Conservation (phyloP, 2,113 vertebrate genomes). For the Centropus unirufus region DNA sequence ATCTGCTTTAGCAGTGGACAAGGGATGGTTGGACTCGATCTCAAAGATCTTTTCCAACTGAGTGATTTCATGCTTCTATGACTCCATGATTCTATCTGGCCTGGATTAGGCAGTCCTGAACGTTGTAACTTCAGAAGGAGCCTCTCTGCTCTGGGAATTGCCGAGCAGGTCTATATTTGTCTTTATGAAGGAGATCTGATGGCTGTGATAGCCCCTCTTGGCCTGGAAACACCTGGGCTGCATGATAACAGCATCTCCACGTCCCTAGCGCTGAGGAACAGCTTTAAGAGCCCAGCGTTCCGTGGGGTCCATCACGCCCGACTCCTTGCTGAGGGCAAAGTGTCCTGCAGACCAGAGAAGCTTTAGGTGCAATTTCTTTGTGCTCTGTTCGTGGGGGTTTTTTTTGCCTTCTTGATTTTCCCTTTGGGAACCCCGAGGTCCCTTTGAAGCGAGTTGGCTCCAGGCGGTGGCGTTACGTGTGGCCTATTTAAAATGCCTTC, state of each 20-base stretch:
- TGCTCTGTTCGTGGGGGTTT: neutral
- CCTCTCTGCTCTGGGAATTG: neutral
- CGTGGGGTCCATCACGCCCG: rapidly evolving
- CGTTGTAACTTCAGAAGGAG: rapidly evolving
- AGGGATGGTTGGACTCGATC: no score
- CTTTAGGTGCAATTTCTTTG: neutral
- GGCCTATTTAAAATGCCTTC: slow-evolving; percentile 25
- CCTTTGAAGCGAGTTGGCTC: slow-evolving; percentile 39
- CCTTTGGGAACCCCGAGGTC: neutral
- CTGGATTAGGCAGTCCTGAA: rapidly evolving
- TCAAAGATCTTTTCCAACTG: no score
- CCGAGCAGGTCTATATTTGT: rapidly evolving
- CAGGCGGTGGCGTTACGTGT: neutral
- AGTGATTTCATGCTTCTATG: no score
- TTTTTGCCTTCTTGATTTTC: neutral
- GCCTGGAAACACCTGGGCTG: neutral
- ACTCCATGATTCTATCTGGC: rapidly evolving
- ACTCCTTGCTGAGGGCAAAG: neutral
- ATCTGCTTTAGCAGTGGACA: no score
- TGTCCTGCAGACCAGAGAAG: neutral
- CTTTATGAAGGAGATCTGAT: neutral
- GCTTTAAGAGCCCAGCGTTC: neutral
- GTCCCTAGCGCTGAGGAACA: neutral
- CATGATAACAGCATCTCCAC: neutral
- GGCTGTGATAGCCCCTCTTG: neutral